phyloP scores from a whole-genome alignment of 1,140 invertebrate species.

The Eriocheir sinensis region DNA sequence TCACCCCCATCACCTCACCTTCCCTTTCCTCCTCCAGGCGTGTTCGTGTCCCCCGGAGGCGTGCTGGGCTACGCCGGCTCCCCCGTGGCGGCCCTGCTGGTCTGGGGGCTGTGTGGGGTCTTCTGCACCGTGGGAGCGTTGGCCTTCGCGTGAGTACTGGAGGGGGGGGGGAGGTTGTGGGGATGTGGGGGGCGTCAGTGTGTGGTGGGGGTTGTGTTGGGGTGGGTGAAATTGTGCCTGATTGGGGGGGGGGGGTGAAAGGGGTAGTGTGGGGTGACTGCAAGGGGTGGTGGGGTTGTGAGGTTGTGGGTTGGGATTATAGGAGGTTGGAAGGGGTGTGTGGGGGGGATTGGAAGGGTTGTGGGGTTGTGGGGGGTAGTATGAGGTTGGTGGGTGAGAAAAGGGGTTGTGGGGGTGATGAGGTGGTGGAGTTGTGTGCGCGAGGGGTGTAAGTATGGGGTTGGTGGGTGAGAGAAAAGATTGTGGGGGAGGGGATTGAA shows the following conservation, averaged over 20 bases:
- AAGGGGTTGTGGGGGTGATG: not conserved
- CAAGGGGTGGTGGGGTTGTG: not conserved
- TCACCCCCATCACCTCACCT: constrained; percentile 84
- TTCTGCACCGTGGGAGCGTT: constrained; percentile 89
- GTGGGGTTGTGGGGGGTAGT: not conserved
- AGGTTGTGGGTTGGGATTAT: not conserved
- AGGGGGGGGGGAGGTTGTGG: not conserved
- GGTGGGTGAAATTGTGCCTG: not conserved
- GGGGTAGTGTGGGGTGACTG: not conserved
- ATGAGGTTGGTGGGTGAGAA: not conserved
- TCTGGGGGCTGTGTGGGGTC: constrained; percentile 81
- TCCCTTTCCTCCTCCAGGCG: too few relatives aligned
- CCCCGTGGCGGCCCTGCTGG: constrained; percentile 80
- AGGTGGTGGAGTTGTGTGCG: not conserved
- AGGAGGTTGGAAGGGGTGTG: not conserved
- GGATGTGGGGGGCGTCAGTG: not conserved
- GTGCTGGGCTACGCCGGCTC: constrained; percentile 81
- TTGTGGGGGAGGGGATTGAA: not conserved
- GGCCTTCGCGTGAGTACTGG: constrained; percentile 82
- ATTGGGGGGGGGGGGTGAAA: not conserved
- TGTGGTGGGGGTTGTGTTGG: not conserved
- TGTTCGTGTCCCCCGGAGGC: constrained; percentile 89
- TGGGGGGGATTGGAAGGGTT: not conserved
- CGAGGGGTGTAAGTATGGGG: too few relatives aligned
- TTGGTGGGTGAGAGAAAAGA: too few relatives aligned